Percentiles rank a stretch among this genome's conserved stretches.
Evolutionary conservation across 2,113 vertebrate genomes (phyloP).

Genomic region (Cardinalis cardinalis): DNA sequence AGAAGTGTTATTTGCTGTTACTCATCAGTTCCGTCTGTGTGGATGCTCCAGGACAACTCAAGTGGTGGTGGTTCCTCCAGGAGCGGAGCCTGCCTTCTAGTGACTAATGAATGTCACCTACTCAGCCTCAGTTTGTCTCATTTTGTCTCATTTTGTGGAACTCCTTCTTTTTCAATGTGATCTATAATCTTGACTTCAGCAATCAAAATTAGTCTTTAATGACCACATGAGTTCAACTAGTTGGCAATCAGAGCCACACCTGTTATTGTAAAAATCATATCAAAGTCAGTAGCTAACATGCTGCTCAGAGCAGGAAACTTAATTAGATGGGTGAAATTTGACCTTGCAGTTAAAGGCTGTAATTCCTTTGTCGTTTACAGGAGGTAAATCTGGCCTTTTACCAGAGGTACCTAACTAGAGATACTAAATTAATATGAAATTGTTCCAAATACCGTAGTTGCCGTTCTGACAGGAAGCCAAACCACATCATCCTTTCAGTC

Average conservation of each 20-base stretch:
- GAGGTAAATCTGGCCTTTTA: background rate
- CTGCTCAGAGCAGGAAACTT: background rate
- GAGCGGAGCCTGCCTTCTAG: background rate
- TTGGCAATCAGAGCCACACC: background rate
- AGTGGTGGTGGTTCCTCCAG: background rate
- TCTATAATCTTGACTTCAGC: background rate
- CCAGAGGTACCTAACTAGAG: background rate
- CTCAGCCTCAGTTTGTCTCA: background rate
- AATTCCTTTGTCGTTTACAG: background rate
- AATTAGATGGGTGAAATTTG: background rate
- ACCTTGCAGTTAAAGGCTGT: background rate
- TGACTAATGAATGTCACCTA: constrained; percentile 20
- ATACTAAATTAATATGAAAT: background rate
- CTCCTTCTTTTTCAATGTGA: background rate
- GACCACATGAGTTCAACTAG: background rate
- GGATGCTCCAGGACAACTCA: background rate
- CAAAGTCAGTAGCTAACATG: background rate
- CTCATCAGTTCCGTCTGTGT: background rate
- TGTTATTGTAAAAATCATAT: background rate
- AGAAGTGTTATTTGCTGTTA: background rate
- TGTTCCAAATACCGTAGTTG: background rate
- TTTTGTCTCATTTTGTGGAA: background rate
- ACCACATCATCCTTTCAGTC: background rate
- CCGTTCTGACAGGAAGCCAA: background rate
- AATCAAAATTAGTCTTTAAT: background rate